Percentiles rank a stretch among this genome's conserved stretches.
Evolutionary conservation across 1,140 invertebrate species (phyloP).

Genomic region (Cepaea nemoralis): DNA sequence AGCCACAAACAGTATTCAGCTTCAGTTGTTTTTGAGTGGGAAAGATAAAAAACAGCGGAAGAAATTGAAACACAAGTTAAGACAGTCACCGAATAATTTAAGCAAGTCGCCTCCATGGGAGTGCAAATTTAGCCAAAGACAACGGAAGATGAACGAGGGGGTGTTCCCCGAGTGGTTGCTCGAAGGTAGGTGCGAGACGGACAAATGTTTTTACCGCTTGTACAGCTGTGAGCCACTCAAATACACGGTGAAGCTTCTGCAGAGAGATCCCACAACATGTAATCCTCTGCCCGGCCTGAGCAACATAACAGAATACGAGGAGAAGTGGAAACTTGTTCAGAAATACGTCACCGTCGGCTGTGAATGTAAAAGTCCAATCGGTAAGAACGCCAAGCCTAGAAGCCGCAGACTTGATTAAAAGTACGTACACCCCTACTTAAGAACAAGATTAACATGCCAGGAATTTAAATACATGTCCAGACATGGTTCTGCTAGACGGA

Average conservation of each 20-base stretch:
- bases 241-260: slow-evolving; percentile 57
- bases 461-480: too few species aligned
- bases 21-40: slow-evolving; percentile 35
- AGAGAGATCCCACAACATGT: slow-evolving; percentile 58
- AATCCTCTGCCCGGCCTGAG: slow-evolving; percentile 57
- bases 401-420: background rate
- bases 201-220: slow-evolving; percentile 60
- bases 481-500: too few species aligned
- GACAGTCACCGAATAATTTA: slow-evolving; percentile 47
- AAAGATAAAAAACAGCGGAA: slow-evolving; percentile 50
- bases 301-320: slow-evolving; percentile 56
- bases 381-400: background rate
- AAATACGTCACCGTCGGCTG: slow-evolving; percentile 56
- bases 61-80: slow-evolving; percentile 47
- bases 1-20: slow-evolving; percentile 23
- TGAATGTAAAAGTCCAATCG: slow-evolving; percentile 46
- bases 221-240: slow-evolving; percentile 57
- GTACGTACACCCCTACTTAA: too few species aligned
- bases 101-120: slow-evolving; percentile 51
- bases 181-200: slow-evolving; percentile 52
- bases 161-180: slow-evolving; percentile 55
- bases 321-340: slow-evolving; percentile 52
- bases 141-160: slow-evolving; percentile 48
- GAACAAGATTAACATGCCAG: too few species aligned
- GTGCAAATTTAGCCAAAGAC: slow-evolving; percentile 53